These are phyloP conservation scores for Radopholus similis DNA, from an alignment of 1,140 invertebrate species.

Conservation along the genomic window DNA sequence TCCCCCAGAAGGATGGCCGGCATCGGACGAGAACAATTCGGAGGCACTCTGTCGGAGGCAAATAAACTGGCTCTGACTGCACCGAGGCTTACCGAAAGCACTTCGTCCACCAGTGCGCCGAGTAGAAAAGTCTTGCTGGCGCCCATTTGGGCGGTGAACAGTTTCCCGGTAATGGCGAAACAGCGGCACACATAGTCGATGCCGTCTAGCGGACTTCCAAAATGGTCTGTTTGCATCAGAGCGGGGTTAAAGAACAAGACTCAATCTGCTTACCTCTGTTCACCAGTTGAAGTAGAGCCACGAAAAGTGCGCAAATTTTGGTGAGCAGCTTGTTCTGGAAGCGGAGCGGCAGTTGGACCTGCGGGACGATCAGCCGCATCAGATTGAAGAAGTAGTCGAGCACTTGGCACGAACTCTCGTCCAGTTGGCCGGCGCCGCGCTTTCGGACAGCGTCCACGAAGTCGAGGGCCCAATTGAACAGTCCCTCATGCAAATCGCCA, in stretches of 20 bases:
- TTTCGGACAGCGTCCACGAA: constrained; percentile 8
- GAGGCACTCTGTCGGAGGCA: not conserved
- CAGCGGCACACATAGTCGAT: constrained; percentile 27
- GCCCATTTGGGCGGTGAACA: constrained; percentile 24
- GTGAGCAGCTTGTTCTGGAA: constrained; percentile 22
- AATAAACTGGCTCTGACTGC: not conserved
- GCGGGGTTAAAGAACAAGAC: not conserved
- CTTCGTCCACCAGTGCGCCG: constrained; percentile 20
- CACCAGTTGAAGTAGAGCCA: constrained; percentile 22
- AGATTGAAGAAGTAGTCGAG: constrained; percentile 18
- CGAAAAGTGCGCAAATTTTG: constrained; percentile 23
- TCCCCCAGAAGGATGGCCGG: not conserved
- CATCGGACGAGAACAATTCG: not conserved
- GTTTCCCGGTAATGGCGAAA: constrained; percentile 14
- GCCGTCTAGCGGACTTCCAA: constrained; percentile 19
- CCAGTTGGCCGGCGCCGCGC: too few species aligned
- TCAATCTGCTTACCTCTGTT: constrained; percentile 15
- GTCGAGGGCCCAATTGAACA: constrained; percentile 22
- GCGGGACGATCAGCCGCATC: constrained; percentile 15
- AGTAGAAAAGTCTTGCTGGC: constrained; percentile 19
- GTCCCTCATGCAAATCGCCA: constrained; percentile 19
- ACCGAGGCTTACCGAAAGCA: constrained; percentile 15
- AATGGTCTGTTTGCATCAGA: constrained; percentile 8
- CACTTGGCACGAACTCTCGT: too few species aligned
- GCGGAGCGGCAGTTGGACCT: constrained; percentile 17